phyloP scores from a whole-genome alignment of 2,797 vertebrate genomes.

The Helarctos malayanus region DNA sequence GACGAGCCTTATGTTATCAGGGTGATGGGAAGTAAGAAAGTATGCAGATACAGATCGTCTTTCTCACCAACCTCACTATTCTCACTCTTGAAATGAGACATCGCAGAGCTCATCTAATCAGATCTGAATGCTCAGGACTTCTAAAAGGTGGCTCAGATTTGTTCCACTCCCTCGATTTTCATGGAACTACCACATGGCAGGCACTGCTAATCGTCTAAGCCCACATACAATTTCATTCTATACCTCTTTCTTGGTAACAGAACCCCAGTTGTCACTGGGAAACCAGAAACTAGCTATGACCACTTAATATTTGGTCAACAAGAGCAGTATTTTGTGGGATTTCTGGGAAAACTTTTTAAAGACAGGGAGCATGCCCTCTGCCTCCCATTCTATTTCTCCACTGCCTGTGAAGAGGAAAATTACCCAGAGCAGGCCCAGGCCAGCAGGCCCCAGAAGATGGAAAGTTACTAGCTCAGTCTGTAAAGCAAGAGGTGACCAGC shows the following conservation, averaged over 20 bases:
- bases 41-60: not conserved
- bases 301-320: not conserved
- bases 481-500: too few species aligned
- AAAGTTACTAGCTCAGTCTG: too few species aligned
- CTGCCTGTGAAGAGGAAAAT: too few species aligned
- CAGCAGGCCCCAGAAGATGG: too few species aligned
- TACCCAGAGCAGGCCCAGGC: too few species aligned
- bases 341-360: constrained; percentile 12
- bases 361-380: fast-evolving
- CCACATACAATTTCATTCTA: not conserved
- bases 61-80: not conserved
- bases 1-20: constrained; percentile 29
- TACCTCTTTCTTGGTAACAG: not conserved
- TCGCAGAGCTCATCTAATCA: not conserved
- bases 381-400: not conserved
- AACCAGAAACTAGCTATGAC: not conserved
- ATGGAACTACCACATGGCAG: not conserved
- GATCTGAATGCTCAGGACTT: not conserved
- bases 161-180: not conserved
- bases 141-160: not conserved
- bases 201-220: not conserved
- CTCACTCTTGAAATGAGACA: not conserved
- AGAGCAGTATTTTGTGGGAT: not conserved
- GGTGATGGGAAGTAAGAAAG: not conserved
- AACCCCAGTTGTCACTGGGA: not conserved